These are phyloP conservation scores for Dipodomys stephensi DNA, from an alignment of 2,113 vertebrate species.

Conservation along the genomic window DNA sequence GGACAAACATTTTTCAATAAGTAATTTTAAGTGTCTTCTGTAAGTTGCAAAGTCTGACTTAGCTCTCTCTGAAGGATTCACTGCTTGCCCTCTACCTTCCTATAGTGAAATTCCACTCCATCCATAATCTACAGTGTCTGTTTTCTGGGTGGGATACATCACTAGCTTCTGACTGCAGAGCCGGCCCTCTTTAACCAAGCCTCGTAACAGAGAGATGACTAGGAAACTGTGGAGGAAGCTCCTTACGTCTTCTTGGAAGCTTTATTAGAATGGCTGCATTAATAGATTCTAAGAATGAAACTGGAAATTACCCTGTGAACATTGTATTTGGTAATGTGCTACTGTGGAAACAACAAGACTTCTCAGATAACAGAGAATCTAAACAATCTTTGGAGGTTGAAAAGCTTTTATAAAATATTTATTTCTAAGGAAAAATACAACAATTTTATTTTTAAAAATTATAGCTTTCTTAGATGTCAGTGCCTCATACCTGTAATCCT, in stretches of 20 bases:
- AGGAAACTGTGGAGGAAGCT: neutral
- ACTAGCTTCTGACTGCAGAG: neutral
- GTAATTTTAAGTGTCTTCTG: neutral
- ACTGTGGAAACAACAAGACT: neutral
- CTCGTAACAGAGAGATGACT: neutral
- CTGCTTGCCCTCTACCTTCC: neutral
- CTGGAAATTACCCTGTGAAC: neutral
- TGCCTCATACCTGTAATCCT: too few species aligned
- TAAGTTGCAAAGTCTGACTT: neutral
- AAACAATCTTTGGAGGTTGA: neutral
- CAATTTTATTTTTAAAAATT: slow-evolving; percentile 4
- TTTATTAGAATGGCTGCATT: neutral
- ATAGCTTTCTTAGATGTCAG: neutral
- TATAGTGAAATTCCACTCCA: neutral
- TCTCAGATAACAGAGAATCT: neutral
- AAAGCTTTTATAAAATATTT: neutral
- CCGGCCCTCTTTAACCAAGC: neutral
- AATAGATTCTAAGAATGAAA: neutral
- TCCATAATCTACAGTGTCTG: accelerated
- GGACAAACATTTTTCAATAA: neutral
- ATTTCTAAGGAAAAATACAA: neutral
- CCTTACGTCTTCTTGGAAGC: neutral
- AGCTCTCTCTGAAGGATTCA: neutral
- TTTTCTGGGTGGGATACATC: accelerated
- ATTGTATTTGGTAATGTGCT: neutral